Base-by-base conservation (phyloP, 2,113 vertebrate genomes). In the Gasterosteus aculeatus region DNA sequence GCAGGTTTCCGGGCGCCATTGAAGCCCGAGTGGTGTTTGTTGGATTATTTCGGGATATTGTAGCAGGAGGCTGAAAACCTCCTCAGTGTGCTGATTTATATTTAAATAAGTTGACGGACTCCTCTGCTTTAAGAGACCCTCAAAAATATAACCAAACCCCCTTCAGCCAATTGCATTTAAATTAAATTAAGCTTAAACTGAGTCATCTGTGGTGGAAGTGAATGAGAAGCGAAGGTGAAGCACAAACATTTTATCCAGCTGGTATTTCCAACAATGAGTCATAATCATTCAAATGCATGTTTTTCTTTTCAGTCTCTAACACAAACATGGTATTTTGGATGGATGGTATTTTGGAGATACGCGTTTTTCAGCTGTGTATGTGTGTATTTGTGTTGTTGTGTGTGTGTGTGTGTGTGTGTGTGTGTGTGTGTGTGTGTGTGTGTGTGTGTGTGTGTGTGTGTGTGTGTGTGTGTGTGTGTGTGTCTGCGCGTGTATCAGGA, bases 341-440 rank as follows among this genome's bases (percentile, higher is more conserved):
- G 33, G 6, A 18, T 5, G 8, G 18, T 3, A 4, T 59, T 41
- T 67, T 51, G 41, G 72, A 77, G 80, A 77, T 58, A 51, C 49
- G 51, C 16, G 75, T 6, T 69, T 58, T 58, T 19, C 31, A 47
- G 53, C n/a, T 53, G 54, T 46, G 0, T 11, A 14, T 39, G 26
- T 31, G 49, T 26, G 22, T 26, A 26, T 26, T 26, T 26, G 22
- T 26, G 22, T 26, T 26, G 38, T 60, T 31, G 8, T 39, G 14
- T 70, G 59, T 70, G 29, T 77, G 31, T 53, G 29, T 35, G 14
- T 41, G 53, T 42, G 1, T 14, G 18, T 54, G 38, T 60, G 38
- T 31, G 8, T 39, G 14, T 70, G 59, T 70, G 29, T 77, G 31
- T 53, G 29, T 35, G 14, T 41, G 53, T 42, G 1, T 14, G 18